Base-by-base conservation (phyloP, 2,113 vertebrate genomes). In the Neogale vison region DNA sequence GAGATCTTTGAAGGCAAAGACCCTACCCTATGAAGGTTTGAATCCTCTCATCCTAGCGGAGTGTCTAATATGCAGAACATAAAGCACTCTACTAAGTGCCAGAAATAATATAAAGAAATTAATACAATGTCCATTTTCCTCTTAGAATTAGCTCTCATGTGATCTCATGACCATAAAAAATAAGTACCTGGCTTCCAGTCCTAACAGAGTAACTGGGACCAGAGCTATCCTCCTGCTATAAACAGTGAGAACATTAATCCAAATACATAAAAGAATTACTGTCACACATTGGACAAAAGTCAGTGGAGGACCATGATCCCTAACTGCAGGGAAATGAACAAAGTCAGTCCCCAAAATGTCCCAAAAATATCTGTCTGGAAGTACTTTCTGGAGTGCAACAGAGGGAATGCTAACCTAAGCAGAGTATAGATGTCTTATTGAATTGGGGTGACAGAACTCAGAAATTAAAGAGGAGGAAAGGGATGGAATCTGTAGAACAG, bases 81-180 rank as follows among this genome's bases (percentile, higher is more conserved):
- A 67, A 1, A 85, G 29, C 23, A 91, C 52, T 81, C 39, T 34
- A 55, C 3, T 14, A 63, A 63, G 24, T 85, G 47, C 11, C 65
- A 88, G 63, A 94, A 88, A 83, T 72, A 72, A 90, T 18, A 55
- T 88, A 69, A 85, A 87, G 36, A 97, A 96, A 84, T 92, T 67
- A 89, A 26, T 71, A 80, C 24, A 88, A 50, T 69, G 24, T 63
- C 80, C 26, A 83, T 88, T 93, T 92, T 76, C 42, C n/a, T 90
- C 61, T 84, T 55, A 36, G 72, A 76, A 97, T 83, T 92, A 87
- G 83, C 23, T 93, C 34, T 59, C 77, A 7, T 82, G 39, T 93
- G 76, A 93, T 34, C 52, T 88, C 10, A 76, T 79, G 89, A 93
- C 24, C 72, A 92, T 74, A 95, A 85, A 96, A 88, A 97, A 67